Percentiles rank a stretch among this genome's conserved stretches.
These are phyloP conservation scores for Megamerina dolium DNA, from an alignment of 2,888 invertebrate genomes.

Conservation along the genomic window DNA sequence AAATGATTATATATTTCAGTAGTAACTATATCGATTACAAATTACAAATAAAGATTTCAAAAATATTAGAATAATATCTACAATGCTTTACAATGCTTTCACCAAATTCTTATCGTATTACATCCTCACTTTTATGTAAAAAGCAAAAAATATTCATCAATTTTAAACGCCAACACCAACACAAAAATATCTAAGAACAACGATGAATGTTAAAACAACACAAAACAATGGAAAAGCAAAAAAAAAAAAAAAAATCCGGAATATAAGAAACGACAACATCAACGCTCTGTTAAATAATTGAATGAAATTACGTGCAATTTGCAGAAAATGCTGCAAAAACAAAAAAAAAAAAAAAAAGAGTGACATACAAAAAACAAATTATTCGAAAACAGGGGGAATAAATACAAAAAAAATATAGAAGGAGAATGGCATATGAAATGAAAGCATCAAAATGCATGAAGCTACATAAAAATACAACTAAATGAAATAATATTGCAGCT, in stretches of 20 bases:
- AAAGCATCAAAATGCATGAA: background rate
- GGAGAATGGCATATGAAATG: background rate
- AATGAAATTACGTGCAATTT: conserved; percentile 14
- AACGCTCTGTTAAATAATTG: conserved; percentile 13
- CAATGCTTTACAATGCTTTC: too few relatives aligned
- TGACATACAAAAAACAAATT: background rate
- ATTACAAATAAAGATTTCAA: too few relatives aligned
- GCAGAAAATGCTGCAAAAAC: conserved; percentile 1
- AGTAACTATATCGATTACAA: too few relatives aligned
- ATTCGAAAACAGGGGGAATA: background rate
- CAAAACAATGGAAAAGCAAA: background rate
- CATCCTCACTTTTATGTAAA: too few relatives aligned
- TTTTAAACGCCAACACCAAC: too few relatives aligned
- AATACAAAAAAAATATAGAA: background rate
- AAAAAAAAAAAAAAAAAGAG: background rate
- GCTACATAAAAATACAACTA: background rate
- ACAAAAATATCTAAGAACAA: too few relatives aligned
- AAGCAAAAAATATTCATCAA: too few relatives aligned
- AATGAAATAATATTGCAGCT: background rate
- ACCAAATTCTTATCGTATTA: too few relatives aligned
- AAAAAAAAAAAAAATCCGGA: background rate
- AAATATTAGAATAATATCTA: too few relatives aligned
- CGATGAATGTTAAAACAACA: too few relatives aligned
- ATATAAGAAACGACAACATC: background rate
- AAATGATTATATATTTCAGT: too few relatives aligned